Percentiles rank a stretch among this genome's conserved stretches.
Evolutionary conservation across 2,113 vertebrate species (phyloP).

Genomic region (Oryzias celebensis): DNA sequence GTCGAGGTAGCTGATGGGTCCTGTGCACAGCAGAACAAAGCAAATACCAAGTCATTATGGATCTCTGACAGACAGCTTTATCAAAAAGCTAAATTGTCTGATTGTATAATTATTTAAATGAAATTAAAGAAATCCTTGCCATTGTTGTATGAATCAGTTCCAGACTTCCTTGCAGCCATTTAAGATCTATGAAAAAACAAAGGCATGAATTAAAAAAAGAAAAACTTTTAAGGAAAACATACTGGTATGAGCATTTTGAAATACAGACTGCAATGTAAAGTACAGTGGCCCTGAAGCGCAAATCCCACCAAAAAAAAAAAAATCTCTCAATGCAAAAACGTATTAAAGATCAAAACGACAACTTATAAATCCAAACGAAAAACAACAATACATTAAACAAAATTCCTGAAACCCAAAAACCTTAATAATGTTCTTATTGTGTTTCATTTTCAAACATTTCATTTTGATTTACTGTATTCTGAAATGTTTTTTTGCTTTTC

Average conservation of each 20-base stretch:
- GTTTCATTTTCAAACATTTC: too few relatives aligned
- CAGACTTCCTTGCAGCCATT: conserved; percentile 98
- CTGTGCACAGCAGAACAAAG: conserved; percentile 62
- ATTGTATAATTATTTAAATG: not conserved
- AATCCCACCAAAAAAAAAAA: too few relatives aligned
- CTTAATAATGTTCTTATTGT: too few relatives aligned
- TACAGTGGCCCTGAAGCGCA: too few relatives aligned
- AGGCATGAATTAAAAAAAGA: not conserved
- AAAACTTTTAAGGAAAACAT: not conserved
- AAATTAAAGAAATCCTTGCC: conserved; percentile 76
- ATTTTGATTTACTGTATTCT: too few relatives aligned
- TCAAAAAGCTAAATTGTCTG: not conserved
- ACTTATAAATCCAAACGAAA: too few relatives aligned
- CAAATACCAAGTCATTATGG: conserved; percentile 9
- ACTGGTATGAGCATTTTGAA: not conserved
- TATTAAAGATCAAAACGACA: too few relatives aligned
- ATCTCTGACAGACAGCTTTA: not conserved
- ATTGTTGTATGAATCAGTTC: conserved; percentile 87
- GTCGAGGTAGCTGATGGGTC: conserved; percentile 95
- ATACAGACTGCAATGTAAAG: not conserved
- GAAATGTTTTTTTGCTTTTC: too few relatives aligned
- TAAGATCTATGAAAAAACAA: conserved; percentile 83
- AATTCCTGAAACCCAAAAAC: too few relatives aligned
- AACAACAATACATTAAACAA: too few relatives aligned
- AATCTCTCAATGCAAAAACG: too few relatives aligned